Base-by-base conservation (phyloP, 2,888 invertebrate genomes). In the Drosophila quinaria region DNA sequence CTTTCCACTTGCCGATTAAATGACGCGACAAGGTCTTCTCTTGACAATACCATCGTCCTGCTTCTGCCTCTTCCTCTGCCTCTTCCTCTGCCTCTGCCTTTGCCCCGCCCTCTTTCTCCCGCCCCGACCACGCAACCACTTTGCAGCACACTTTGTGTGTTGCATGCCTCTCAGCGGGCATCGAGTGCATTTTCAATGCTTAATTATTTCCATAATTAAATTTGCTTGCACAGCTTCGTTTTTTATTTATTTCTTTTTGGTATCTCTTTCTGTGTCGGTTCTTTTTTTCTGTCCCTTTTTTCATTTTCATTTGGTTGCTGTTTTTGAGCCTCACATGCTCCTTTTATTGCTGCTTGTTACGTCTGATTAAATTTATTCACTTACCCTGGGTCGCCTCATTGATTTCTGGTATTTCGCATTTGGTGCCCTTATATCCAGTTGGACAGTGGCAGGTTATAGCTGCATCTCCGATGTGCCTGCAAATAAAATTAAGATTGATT, bases 381-480 rank as follows among this genome's bases (percentile, higher is more conserved):
- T 92, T 87, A 92, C 92, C 92, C 84, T 87, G 91, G 46, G 91
- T 91, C 47, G 84, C 78, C 78, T 90, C 91, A 61, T 89, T 91
- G 70, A 92, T 87, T 86, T 93, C 94, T 76, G 94, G 95, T 60
- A 95, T 94, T 92, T 96, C 95, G 89, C 96, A 96, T 84, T 95
- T 94, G 88, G 95, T 95, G 46, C 96, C 96, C 39, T 95, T 95
- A 92, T 94, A 96, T 31, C 95, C 95, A 1, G 94, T 91, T 6
- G 94, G 94, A 92, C 96, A 96, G 82, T 95, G 94, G 90, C 96
- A 96, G 89, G 95, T 95, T 74, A 96, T 95, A 29, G 96, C 95
- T 63, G 95, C 95, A n/a, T 95, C 95, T 5, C 96, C 96, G 92
- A 96, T 95, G 93, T 96, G 96, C 90, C 96, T 96, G 94, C 73